These are phyloP conservation scores for Zaprionus vittiger DNA, from an alignment of 1,140 invertebrate genomes.

Conservation along the genomic window DNA sequence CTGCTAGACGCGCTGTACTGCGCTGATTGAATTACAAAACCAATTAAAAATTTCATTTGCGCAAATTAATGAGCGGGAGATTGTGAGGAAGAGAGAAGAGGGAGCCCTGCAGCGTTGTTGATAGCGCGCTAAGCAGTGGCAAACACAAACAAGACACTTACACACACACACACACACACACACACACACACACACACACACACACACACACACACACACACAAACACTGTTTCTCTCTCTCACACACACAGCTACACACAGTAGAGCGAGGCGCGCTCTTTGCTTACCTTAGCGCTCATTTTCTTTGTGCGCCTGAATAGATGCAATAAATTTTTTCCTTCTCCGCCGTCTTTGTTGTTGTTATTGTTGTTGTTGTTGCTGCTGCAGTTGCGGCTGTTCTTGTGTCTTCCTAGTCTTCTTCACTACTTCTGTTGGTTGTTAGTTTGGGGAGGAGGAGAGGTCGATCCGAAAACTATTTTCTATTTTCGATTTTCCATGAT, in stretches of 20 bases:
- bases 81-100: not conserved
- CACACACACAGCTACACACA: conserved; percentile 20
- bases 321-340: conserved; percentile 65
- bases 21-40: conserved; percentile 39
- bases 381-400: conserved; percentile 11
- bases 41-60: conserved; percentile 52
- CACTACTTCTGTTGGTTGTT: conserved; percentile 1
- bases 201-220: conserved; percentile 12
- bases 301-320: conserved; percentile 74
- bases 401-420: not conserved
- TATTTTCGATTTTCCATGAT: conserved; percentile 16
- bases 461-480: conserved; percentile 1
- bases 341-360: not conserved
- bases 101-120: conserved; percentile 43
- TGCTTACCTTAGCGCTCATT: conserved; percentile 80
- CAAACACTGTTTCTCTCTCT: not conserved
- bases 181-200: conserved; percentile 23
- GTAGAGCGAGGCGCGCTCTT: conserved; percentile 44
- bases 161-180: conserved; percentile 16
- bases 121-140: conserved; percentile 37
- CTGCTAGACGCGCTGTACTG: not conserved
- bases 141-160: conserved; percentile 16
- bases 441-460: too few relatives aligned
- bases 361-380: conserved; percentile 2
- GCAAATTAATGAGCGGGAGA: conserved; percentile 22